phyloP scores from a whole-genome alignment of 2,797 vertebrate species.

The Tapera naevia region DNA sequence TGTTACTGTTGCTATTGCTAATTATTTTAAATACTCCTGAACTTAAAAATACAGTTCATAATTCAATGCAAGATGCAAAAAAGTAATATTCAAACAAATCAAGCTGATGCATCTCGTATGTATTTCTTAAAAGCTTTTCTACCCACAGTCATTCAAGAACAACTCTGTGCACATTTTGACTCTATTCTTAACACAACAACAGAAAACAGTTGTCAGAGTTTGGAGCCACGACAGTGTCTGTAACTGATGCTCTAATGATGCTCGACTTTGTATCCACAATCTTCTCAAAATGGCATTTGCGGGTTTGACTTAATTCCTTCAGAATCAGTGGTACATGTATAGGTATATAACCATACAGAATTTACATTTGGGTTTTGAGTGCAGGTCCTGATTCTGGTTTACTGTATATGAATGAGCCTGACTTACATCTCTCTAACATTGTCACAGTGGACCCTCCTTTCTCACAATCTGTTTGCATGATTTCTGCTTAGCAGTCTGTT shows the following conservation, averaged over 20 bases:
- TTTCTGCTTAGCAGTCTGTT: not conserved
- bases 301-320: not conserved
- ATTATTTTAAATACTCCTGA: slow-evolving; percentile 32
- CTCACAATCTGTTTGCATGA: not conserved
- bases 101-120: not conserved
- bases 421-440: not conserved
- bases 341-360: not conserved
- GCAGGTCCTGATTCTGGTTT: not conserved
- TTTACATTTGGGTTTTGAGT: not conserved
- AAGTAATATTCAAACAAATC: not conserved
- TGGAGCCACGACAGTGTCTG: not conserved
- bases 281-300: not conserved
- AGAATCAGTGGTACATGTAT: not conserved
- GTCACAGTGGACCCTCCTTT: not conserved
- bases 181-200: not conserved
- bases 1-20: not conserved
- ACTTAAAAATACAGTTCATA: not conserved
- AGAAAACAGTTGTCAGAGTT: not conserved
- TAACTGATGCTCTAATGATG: not conserved
- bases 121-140: not conserved
- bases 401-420: not conserved
- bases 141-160: not conserved
- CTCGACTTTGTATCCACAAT: not conserved
- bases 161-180: not conserved
- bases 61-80: not conserved